Base-by-base conservation (phyloP, 2,113 vertebrate genomes). In the Oryzias javanicus region DNA sequence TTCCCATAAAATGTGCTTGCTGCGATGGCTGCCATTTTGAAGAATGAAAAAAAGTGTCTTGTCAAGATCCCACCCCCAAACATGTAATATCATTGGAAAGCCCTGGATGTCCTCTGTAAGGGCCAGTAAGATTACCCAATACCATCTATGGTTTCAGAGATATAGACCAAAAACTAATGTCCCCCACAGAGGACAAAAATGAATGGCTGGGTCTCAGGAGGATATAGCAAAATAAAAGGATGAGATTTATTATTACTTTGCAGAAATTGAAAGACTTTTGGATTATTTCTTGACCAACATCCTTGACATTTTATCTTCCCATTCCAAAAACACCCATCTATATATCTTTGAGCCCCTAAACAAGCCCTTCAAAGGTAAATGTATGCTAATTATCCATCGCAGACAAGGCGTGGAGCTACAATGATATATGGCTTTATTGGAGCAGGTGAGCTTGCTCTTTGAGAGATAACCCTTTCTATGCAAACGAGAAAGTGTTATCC, bases 391-490 rank as follows among this genome's bases (percentile, higher is more conserved):
- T 79, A 83, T 79, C 57, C n/a, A 15, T 14, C 58, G 20, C 22
- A 79, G 74, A 81, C 74, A 75, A 80, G 59, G 46, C 55, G 49
- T 61, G 51, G 51, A 0, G 58, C 48, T 62, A 40, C 59, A 67
- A 66, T 84, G 88, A 87, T 86, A 60, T 85, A 88, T 86, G 67
- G 76, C 63, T 69, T 64, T 78, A 75, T 74, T 62, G 72, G 75
- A 80, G 81, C 74, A 88, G 81, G 84, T 79, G 82, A 72, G 78
- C 60, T 84, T 73, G 70, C 67, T 80, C 48, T 78, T 76, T 72
- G 60, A 24, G 59, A 81, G 86, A 86, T 88, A 84, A 89, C 78
- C 82, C 78, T 82, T 82, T 82, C 54, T 72, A 67, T 68, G 74
- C 74, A 55, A 72, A 76, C 56, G 46, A 74, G 76, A 79, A 75